Percentiles rank a stretch among this genome's conserved stretches.
These are phyloP conservation scores for Sceloporus undulatus DNA, from an alignment of 2,113 vertebrate genomes.

Conservation along the genomic window DNA sequence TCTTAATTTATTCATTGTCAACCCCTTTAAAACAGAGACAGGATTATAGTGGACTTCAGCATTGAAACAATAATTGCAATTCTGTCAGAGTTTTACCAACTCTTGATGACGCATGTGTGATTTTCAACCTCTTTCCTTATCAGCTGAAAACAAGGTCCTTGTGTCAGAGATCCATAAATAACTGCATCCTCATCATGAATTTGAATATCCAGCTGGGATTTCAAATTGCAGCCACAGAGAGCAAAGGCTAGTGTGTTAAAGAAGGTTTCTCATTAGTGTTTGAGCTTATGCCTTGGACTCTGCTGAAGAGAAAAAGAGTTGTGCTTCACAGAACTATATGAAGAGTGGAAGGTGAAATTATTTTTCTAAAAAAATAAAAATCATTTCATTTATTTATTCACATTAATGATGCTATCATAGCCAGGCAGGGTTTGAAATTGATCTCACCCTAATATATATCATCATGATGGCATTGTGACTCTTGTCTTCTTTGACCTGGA, in stretches of 20 bases:
- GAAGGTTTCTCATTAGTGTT: constrained; percentile 51
- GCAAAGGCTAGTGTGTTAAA: constrained; percentile 36
- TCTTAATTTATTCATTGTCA: not conserved
- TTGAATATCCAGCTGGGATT: constrained; percentile 63
- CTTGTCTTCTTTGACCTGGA: constrained; percentile 5
- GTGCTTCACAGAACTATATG: not conserved
- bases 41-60: not conserved
- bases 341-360: not conserved
- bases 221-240: constrained; percentile 25
- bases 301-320: constrained; percentile 36
- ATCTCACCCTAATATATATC: not conserved
- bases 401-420: not conserved
- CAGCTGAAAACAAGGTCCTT: constrained; percentile 37
- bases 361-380: not conserved
- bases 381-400: constrained; percentile 21
- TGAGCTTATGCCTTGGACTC: fast-evolving
- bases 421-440: not conserved
- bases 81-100: constrained; percentile 20
- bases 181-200: constrained; percentile 55
- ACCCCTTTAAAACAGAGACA: not conserved
- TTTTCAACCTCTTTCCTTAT: constrained; percentile 30
- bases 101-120: constrained; percentile 25
- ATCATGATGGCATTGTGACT: not conserved
- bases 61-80: constrained; percentile 20
- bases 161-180: constrained; percentile 57